Percentiles rank a stretch among this genome's conserved stretches.
phyloP scores from a whole-genome alignment of 1,140 invertebrate species.

The Sipha flava region DNA sequence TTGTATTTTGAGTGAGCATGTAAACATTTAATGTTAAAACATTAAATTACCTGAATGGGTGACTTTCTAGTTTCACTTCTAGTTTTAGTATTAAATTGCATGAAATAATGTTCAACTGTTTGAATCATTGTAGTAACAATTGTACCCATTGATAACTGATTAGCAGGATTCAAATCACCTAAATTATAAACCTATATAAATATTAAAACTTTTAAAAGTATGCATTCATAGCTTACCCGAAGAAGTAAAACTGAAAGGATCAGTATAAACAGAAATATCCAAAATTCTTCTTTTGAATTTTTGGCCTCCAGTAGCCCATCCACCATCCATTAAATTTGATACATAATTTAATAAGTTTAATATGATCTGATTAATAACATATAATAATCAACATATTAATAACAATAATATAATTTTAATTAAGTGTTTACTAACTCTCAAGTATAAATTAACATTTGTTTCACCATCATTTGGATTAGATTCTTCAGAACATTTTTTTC shows the following conservation, averaged over 20 bases:
- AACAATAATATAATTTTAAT: background rate
- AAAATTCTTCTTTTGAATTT: conserved; percentile 26
- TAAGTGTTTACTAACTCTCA: background rate
- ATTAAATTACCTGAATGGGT: conserved; percentile 4
- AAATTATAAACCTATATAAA: background rate
- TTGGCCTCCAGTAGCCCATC: conserved; percentile 13
- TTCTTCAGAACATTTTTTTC: conserved; percentile 28
- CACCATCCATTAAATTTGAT: conserved; percentile 27
- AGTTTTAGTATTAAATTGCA: conserved; percentile 17
- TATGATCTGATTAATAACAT: background rate
- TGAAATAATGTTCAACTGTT: conserved; percentile 27
- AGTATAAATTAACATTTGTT: conserved; percentile 24
- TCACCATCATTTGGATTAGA: conserved; percentile 19
- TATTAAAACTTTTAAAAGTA: background rate
- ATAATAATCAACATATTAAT: background rate
- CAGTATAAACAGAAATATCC: background rate
- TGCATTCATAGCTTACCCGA: background rate
- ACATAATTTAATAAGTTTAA: conserved; percentile 26
- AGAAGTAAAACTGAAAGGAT: background rate
- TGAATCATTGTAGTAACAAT: conserved; percentile 20
- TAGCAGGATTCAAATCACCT: background rate
- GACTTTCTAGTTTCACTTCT: background rate
- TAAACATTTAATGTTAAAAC: too few relatives aligned
- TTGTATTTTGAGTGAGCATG: too few relatives aligned
- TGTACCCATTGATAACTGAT: conserved; percentile 12